Conservation (phyloP, 2,113 vertebrate species). For the Seriola dumerili region DNA sequence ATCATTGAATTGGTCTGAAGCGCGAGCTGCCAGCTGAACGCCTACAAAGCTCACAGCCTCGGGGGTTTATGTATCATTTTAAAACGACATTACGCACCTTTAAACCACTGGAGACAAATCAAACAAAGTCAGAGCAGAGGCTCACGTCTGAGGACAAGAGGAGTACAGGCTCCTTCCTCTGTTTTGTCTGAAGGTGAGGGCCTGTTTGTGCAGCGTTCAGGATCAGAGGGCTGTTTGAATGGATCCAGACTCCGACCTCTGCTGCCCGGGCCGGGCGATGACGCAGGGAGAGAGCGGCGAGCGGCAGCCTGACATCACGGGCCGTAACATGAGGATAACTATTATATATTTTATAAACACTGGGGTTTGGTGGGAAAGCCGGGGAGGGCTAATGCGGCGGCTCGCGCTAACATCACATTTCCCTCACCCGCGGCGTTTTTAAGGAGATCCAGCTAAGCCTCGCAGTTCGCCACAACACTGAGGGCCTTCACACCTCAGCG, state of each 20-base stretch:
- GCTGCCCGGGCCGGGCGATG: constrained; percentile 33
- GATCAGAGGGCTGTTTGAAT: constrained; percentile 37
- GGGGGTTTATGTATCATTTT: background rate
- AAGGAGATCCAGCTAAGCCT: constrained; percentile 32
- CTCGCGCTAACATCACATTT: constrained; percentile 21
- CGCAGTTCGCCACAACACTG: constrained; percentile 2
- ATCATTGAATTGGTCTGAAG: background rate
- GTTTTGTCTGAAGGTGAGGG: constrained; percentile 60
- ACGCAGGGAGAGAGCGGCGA: constrained; percentile 58
- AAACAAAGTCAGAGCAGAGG: constrained; percentile 35
- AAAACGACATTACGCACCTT: constrained; percentile 30
- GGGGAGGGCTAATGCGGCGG: constrained; percentile 15
- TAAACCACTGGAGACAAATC: constrained; percentile 30
- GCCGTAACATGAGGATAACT: constrained; percentile 64
- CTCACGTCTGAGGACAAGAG: constrained; percentile 2
- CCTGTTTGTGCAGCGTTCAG: constrained; percentile 49
- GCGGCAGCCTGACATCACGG: constrained; percentile 52
- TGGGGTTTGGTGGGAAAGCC: constrained; percentile 50
- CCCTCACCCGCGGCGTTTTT: constrained; percentile 14
- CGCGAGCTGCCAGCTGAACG: constrained; percentile 8
- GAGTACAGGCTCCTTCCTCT: constrained; percentile 48
- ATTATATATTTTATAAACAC: constrained; percentile 61
- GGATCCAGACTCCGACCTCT: constrained; percentile 52
- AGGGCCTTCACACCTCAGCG: constrained; percentile 23
- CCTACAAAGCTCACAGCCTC: constrained; percentile 8